Base-by-base conservation (phyloP, 2,797 vertebrate species). In the Poeciliopsis turneri region DNA sequence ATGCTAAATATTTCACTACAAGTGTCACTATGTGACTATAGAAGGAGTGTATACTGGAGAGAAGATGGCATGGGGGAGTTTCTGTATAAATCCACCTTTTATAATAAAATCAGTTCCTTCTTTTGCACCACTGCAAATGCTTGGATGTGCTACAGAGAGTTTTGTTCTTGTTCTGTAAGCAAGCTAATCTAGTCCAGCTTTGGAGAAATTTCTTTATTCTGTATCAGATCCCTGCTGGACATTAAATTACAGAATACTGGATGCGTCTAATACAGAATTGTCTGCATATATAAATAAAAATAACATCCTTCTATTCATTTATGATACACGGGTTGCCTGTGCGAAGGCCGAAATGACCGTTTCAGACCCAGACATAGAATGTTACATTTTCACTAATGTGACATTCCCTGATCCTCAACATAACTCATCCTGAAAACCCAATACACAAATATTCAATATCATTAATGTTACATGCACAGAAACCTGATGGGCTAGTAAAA, bases 231-330 rank as follows among this genome's bases (percentile, higher is more conserved):
- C 82, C 83, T 73, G 77, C 84, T 68, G 78, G 81, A 77, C 57
- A 2, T 59, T 2, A 69, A 78, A 82, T 75, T 59, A 88, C 83
- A 91, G 85, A 80, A 86, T 12, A 80, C 73, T 36, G 77, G 80
- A 81, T 43, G 18, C 84, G 85, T 91, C 83, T 89, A 89, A 74
- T 82, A 89, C 83, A 89, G 78, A 76, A 85, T 84, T 76, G 77
- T 88, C 82, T 90, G 85, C 82, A 47, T 85, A 72, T 90, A 91
- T 91, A 93, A 93, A 94, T 92, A 92, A 85, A 92, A 92, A 93
- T 91, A 92, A 87, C 78, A 64, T 89, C 78, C 61, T 72, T 86
- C 73, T 82, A 73, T 83, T 86, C 89, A 64, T 86, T 84, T 90
- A 87, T 90, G 72, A 88, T 91, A 92, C 92, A 90, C 82, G 61